phyloP scores from a whole-genome alignment of 2,888 invertebrate genomes.

The Tillus elongatus region DNA sequence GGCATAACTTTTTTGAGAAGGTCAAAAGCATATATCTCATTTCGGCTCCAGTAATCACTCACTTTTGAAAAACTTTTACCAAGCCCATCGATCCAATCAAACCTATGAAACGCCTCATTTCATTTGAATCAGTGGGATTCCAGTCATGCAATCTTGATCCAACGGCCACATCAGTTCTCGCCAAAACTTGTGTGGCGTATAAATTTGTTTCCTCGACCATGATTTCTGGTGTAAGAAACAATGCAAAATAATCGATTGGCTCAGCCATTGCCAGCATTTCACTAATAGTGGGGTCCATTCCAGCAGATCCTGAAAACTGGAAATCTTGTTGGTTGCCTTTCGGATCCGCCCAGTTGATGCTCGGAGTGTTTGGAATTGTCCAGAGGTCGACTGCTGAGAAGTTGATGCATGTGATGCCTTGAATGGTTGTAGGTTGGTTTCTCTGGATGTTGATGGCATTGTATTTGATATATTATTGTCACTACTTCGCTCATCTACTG shows the following conservation, averaged over 20 bases:
- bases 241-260: constrained; percentile 7
- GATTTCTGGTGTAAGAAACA: constrained; percentile 8
- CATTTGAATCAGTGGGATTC: neutral
- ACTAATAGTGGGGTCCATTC: constrained; percentile 8
- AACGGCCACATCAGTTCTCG: neutral
- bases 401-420: constrained; percentile 1
- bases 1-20: too few relatives aligned
- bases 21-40: too few relatives aligned
- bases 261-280: constrained; percentile 8
- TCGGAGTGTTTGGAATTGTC: constrained; percentile 3
- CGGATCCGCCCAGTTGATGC: constrained; percentile 5
- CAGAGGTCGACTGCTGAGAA: neutral
- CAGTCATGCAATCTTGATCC: neutral
- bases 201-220: constrained; percentile 6
- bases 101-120: neutral
- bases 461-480: neutral
- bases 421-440: neutral
- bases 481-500: too few relatives aligned
- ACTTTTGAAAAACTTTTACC: too few relatives aligned
- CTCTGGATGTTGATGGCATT: neutral
- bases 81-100: neutral
- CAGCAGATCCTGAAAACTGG: constrained; percentile 5
- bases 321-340: constrained; percentile 7
- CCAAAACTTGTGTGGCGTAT: constrained; percentile 4
- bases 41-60: too few relatives aligned